These are phyloP conservation scores for Mirounga angustirostris DNA, from an alignment of 2,113 vertebrate genomes.

Conservation along the genomic window DNA sequence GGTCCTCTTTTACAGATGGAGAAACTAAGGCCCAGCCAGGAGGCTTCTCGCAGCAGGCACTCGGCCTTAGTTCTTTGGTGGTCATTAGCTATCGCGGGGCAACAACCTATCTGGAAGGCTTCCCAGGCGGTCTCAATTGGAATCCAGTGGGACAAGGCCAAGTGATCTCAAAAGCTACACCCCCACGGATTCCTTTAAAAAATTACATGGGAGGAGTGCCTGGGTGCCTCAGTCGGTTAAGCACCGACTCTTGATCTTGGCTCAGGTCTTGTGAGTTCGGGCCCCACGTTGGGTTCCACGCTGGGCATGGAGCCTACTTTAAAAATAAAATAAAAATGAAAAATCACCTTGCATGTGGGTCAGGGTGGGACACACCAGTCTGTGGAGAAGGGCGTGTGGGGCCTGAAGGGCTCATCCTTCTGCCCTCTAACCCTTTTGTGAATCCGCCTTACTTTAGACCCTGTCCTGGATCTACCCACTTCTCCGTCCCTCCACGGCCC, in stretches of 20 bases:
- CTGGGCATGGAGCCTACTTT: neutral
- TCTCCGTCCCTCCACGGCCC: neutral
- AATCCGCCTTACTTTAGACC: neutral
- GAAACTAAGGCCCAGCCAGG: neutral
- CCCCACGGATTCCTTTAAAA: neutral
- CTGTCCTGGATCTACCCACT: neutral
- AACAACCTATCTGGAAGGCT: neutral
- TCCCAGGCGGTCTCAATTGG: fast-evolving
- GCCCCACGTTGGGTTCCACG: neutral
- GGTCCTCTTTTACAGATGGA: neutral
- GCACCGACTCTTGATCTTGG: neutral
- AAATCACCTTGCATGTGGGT: neutral
- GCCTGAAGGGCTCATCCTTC: neutral
- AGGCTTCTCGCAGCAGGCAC: neutral
- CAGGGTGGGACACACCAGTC: neutral
- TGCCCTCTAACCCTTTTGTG: neutral
- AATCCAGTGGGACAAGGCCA: fast-evolving
- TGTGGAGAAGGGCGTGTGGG: neutral
- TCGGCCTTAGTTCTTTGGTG: neutral
- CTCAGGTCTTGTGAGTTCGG: neutral
- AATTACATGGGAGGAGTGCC: neutral
- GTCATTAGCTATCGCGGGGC: fast-evolving
- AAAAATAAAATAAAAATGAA: neutral
- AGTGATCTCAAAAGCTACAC: neutral
- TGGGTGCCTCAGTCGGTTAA: neutral